Conservation (phyloP, 1,140 invertebrate species). For the Nasonia vitripennis region DNA sequence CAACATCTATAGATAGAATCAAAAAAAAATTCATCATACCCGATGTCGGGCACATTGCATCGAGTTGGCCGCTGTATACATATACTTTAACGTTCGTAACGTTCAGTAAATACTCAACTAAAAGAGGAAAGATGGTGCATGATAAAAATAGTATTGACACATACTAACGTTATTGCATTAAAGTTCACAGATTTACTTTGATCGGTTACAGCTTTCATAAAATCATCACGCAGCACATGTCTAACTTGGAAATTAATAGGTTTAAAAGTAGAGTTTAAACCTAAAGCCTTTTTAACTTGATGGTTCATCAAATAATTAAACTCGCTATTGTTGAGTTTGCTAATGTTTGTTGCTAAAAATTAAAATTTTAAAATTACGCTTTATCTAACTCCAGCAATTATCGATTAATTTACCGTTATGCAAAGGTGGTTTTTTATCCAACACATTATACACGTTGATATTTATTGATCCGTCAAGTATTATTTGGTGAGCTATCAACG, state of each 20-base stretch:
- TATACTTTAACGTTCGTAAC: slow-evolving; percentile 81
- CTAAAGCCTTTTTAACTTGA: not conserved
- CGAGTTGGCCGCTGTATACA: slow-evolving; percentile 83
- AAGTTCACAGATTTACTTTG: not conserved
- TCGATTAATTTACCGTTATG: too few relatives aligned
- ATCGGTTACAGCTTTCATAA: too few relatives aligned
- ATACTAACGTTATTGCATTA: not conserved
- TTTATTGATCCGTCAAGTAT: too few relatives aligned
- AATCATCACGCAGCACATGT: not conserved
- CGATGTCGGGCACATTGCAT: slow-evolving; percentile 83
- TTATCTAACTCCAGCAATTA: too few relatives aligned
- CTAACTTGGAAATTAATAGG: not conserved
- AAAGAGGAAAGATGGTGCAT: slow-evolving; percentile 56
- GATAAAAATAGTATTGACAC: not conserved
- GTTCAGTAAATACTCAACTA: slow-evolving; percentile 83
- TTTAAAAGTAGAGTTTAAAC: not conserved
- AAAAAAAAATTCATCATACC: slow-evolving; percentile 68
- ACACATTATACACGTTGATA: too few relatives aligned
- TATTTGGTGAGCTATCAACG: too few relatives aligned
- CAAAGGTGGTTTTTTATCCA: too few relatives aligned
- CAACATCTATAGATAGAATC: not conserved
- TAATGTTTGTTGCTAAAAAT: too few relatives aligned
- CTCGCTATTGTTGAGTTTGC: too few relatives aligned
- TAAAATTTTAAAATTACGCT: too few relatives aligned
- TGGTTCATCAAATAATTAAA: not conserved